Conservation (phyloP, 2,888 invertebrate species). For the Macaria liturata region DNA sequence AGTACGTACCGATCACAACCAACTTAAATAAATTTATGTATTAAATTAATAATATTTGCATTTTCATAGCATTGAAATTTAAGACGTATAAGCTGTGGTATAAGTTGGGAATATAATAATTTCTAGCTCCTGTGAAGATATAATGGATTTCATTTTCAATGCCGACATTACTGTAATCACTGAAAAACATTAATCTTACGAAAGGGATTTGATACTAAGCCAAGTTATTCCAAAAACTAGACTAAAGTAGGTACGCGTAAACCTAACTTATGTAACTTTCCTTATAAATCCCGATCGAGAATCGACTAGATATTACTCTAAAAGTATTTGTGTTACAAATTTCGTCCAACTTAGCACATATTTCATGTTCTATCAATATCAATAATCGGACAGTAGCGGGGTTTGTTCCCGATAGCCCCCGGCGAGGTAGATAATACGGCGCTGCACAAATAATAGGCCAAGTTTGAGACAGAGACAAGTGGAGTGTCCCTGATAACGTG, state of each 20-base stretch:
- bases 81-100: too few relatives aligned
- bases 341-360: constrained; percentile 73
- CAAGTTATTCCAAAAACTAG: not conserved
- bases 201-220: too few relatives aligned
- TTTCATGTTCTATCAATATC: constrained; percentile 66
- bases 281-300: constrained; percentile 17
- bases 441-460: constrained; percentile 67
- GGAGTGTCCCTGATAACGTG: constrained; percentile 1
- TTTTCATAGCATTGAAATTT: too few relatives aligned
- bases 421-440: constrained; percentile 41
- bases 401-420: constrained; percentile 46
- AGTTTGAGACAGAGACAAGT: constrained; percentile 59
- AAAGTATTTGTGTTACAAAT: constrained; percentile 26
- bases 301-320: constrained; percentile 4
- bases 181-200: too few relatives aligned
- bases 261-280: constrained; percentile 11
- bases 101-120: too few relatives aligned
- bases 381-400: constrained; percentile 38
- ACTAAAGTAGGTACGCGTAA: constrained; percentile 6
- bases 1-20: too few relatives aligned
- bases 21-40: too few relatives aligned
- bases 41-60: too few relatives aligned
- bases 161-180: too few relatives aligned
- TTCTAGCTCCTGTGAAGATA: too few relatives aligned
- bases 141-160: too few relatives aligned